Conservation (phyloP, 2,113 vertebrate species). For the Felis catus region DNA sequence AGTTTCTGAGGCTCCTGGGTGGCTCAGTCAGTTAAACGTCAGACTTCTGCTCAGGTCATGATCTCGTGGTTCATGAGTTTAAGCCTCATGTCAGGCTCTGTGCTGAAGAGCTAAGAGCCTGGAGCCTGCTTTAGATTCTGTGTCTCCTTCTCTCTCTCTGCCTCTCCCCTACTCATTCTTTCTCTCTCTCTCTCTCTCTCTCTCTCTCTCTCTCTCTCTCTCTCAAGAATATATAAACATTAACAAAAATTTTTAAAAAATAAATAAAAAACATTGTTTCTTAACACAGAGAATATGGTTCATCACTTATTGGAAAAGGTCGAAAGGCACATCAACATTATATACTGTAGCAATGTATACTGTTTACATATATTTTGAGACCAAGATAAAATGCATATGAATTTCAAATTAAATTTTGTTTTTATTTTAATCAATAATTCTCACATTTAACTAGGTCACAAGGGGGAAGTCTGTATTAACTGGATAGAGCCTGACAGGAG, state of each 20-base stretch:
- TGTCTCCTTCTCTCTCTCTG: too few species aligned
- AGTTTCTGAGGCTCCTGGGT: too few species aligned
- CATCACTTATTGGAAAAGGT: background rate
- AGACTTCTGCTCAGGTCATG: too few species aligned
- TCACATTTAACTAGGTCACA: background rate
- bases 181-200: too few species aligned
- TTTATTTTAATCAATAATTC: background rate
- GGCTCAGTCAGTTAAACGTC: too few species aligned
- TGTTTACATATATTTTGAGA: background rate
- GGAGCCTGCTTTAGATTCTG: background rate
- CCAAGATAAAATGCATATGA: background rate
- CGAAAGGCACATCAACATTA: background rate
- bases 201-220: too few species aligned
- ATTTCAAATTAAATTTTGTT: background rate
- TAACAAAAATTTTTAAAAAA: too few species aligned
- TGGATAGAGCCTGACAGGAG: background rate
- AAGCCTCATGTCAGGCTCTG: too few species aligned
- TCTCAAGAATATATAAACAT: too few species aligned
- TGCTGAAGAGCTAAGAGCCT: too few species aligned
- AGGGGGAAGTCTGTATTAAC: background rate
- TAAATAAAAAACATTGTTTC: background rate
- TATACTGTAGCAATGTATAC: background rate
- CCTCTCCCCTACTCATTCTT: too few species aligned
- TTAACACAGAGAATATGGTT: background rate
- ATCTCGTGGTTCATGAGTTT: too few species aligned